phyloP scores from a whole-genome alignment of 2,113 vertebrate genomes.

The Hippopotamus amphibius region DNA sequence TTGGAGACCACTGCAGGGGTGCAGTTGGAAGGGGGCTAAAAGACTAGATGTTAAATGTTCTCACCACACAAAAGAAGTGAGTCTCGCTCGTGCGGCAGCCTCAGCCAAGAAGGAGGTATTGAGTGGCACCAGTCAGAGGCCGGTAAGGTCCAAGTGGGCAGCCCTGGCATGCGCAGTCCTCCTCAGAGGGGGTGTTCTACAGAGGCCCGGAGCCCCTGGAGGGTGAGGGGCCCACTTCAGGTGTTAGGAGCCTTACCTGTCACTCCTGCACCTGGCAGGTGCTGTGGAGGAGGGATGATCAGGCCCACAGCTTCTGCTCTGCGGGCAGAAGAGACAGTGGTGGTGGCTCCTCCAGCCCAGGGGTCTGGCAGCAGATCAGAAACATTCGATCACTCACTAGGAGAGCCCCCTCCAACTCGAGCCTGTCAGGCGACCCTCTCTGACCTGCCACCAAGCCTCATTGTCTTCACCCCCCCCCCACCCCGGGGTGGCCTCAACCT shows the following conservation, averaged over 20 bases:
- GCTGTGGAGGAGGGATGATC: background rate
- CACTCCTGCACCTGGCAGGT: background rate
- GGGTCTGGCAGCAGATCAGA: background rate
- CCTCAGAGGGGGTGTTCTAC: background rate
- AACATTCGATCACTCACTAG: background rate
- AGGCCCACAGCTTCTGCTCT: background rate
- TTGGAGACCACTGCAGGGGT: background rate
- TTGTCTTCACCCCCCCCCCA: background rate
- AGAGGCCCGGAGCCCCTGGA: background rate
- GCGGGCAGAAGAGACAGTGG: background rate
- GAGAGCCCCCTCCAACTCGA: background rate
- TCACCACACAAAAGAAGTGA: background rate
- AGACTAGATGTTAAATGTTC: background rate
- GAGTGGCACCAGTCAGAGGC: background rate
- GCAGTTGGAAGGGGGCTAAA: background rate
- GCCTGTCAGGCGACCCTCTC: background rate
- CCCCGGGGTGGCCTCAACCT: too few species aligned
- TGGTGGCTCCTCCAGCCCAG: background rate
- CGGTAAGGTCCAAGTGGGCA: too few species aligned
- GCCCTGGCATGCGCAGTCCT: background rate
- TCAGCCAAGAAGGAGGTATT: background rate
- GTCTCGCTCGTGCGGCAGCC: background rate
- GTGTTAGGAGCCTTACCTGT: background rate
- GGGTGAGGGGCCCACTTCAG: background rate
- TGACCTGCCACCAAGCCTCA: background rate